Evolutionary conservation across 2,888 invertebrate genomes (phyloP), one percentile per base, ranked within the genome.

Genomic region (Caenorhabditis sp.): DNA sequence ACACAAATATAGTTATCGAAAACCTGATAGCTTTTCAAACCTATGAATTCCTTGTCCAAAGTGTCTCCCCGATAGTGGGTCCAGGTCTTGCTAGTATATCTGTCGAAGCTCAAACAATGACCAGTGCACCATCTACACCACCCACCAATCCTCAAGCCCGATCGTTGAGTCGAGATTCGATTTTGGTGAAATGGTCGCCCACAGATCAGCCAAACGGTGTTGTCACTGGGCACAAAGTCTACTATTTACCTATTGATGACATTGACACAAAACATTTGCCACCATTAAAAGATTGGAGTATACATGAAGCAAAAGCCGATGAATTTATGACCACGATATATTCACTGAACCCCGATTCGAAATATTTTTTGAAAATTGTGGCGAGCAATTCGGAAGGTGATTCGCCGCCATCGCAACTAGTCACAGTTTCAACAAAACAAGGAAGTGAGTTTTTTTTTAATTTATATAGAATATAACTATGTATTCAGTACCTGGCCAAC

Each of bases 181-280:
- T 99, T 93, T 93, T 96, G 68, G 95, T 99, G 83, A 94, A 95
- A 88, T 99, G 99, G 99, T 94, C 95, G 85, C 95, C 95, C 88
- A 97, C 97, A 21, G 95, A 95, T 89, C 94, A 94, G 65, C 95
- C 97, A 59, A 97, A 97, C 88, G 97, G 97, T 84, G 94, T 94
- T 92, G 94, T 99, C 10, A 77, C 72, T 7, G 81, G 73, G 21
- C 77, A 80, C 91, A 95, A 95, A 90, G 94, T 97, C 76, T 96
- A 94, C 90, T 97, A 95, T 90, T 10, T 7, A 3, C 64, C 68
- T 14, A 65, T 63, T 52, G 71, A 75, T 14, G 61, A 36, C 20
- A 14, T 14, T 10, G 43, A 17, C 43, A 10, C 43, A 14, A 43
- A 43, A 17, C 43, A 14, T 17, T 43, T 43, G 12, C 62, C 61